Evolutionary conservation across 2,113 vertebrate species (phyloP).

Genomic region (Centrocercus urophasianus): DNA sequence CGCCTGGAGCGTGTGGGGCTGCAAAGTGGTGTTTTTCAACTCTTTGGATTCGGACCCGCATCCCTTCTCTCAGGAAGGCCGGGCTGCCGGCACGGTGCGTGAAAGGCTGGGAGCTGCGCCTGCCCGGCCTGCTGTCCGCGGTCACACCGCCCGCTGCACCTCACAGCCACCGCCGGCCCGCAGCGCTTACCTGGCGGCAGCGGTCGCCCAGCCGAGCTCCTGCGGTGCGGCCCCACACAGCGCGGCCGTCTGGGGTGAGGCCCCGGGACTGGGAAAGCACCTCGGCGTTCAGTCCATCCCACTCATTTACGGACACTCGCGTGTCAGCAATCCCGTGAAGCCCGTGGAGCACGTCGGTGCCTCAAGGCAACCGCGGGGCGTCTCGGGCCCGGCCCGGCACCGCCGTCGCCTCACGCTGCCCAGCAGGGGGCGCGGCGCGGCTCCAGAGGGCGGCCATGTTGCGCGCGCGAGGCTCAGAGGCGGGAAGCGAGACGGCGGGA

Average conservation of each 20-base stretch:
- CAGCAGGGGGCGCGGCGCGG: constrained; percentile 13
- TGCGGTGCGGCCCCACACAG: accelerated
- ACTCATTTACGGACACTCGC: accelerated
- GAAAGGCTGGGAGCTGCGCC: background rate
- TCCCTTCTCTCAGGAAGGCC: accelerated
- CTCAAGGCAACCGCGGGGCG: accelerated
- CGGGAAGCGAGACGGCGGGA: too few species aligned
- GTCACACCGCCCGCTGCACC: background rate
- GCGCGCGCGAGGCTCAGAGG: too few species aligned
- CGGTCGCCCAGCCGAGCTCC: accelerated
- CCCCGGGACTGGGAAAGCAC: background rate
- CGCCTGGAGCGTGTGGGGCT: too few species aligned
- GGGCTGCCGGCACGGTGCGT: accelerated
- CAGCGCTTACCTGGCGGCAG: background rate
- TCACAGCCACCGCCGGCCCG: background rate
- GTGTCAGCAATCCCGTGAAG: accelerated
- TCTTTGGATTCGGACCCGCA: background rate
- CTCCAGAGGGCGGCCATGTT: too few species aligned
- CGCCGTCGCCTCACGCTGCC: background rate
- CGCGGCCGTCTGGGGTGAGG: accelerated
- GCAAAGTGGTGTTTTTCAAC: background rate
- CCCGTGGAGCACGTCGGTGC: accelerated
- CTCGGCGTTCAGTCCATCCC: accelerated
- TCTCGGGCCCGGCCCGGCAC: accelerated
- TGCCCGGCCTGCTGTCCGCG: background rate